Evolutionary conservation across 2,888 invertebrate species (phyloP).

Genomic region (Leptopilina syphax): DNA sequence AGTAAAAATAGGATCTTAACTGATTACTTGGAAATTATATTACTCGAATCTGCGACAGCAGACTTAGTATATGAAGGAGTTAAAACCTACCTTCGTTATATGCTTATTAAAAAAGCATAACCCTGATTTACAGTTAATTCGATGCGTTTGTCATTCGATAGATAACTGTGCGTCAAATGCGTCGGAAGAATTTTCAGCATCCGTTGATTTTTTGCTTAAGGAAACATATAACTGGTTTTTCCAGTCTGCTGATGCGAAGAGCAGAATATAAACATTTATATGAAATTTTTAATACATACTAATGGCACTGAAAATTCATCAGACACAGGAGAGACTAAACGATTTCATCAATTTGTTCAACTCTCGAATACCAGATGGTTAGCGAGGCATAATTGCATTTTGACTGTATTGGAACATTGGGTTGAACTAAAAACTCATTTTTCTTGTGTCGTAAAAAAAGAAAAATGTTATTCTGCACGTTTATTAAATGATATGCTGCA

Average conservation of each 20-base stretch:
- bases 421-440: slow-evolving; percentile 50
- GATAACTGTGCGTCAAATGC: neutral
- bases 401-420: slow-evolving; percentile 54
- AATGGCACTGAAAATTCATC: neutral
- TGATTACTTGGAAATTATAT: slow-evolving; percentile 48
- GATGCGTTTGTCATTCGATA: slow-evolving; percentile 12
- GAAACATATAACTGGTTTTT: slow-evolving; percentile 32
- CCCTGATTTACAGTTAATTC: slow-evolving; percentile 6
- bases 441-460: slow-evolving; percentile 20
- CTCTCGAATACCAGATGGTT: slow-evolving; percentile 55
- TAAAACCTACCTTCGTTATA: slow-evolving; percentile 2
- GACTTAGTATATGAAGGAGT: slow-evolving; percentile 2
- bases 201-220: neutral
- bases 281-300: neutral
- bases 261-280: neutral
- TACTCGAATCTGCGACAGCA: neutral
- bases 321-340: neutral
- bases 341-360: slow-evolving; percentile 47
- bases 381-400: slow-evolving; percentile 51
- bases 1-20: slow-evolving; percentile 45
- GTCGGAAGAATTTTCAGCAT: slow-evolving; percentile 23
- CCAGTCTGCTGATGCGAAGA: slow-evolving; percentile 1
- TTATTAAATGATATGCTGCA: slow-evolving; percentile 43
- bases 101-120: neutral
- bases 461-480: slow-evolving; percentile 49